phyloP scores from a whole-genome alignment of 2,797 vertebrate species.

The Pseudotriccus pelzelni region DNA sequence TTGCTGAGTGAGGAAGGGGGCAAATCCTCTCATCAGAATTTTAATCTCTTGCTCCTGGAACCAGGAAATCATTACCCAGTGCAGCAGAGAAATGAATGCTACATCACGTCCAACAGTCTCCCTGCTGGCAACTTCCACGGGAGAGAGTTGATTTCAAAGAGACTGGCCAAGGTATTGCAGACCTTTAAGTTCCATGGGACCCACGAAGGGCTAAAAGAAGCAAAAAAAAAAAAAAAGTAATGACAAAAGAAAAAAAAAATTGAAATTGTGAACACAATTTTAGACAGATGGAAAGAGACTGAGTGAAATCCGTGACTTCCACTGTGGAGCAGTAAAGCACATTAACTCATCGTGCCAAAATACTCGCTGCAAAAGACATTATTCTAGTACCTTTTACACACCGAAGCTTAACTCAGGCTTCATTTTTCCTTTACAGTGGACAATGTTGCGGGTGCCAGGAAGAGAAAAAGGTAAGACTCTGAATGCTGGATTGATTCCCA shows the following conservation, averaged over 20 bases:
- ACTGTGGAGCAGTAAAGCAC: background rate
- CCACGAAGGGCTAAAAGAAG: background rate
- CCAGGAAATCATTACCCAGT: conserved; percentile 21
- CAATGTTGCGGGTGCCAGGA: background rate
- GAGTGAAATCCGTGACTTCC: background rate
- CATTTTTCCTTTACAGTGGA: background rate
- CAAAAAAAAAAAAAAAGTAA: background rate
- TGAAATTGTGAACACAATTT: background rate
- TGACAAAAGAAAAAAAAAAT: background rate
- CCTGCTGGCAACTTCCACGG: background rate
- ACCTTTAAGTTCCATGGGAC: background rate
- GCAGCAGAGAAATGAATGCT: conserved; percentile 34
- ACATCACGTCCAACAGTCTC: background rate
- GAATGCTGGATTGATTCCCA: background rate
- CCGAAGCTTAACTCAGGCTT: background rate
- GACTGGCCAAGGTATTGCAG: background rate
- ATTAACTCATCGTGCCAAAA: conserved; percentile 13
- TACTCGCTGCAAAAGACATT: background rate
- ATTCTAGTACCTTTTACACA: background rate
- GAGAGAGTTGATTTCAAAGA: conserved; percentile 27
- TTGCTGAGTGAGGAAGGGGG: conserved; percentile 41
- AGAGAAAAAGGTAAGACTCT: background rate
- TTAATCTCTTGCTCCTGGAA: conserved; percentile 46
- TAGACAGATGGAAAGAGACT: background rate
- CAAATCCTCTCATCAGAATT: conserved; percentile 53